Evolutionary conservation across 2,797 vertebrate genomes (phyloP).

Genomic region (Thaleichthys pacificus): DNA sequence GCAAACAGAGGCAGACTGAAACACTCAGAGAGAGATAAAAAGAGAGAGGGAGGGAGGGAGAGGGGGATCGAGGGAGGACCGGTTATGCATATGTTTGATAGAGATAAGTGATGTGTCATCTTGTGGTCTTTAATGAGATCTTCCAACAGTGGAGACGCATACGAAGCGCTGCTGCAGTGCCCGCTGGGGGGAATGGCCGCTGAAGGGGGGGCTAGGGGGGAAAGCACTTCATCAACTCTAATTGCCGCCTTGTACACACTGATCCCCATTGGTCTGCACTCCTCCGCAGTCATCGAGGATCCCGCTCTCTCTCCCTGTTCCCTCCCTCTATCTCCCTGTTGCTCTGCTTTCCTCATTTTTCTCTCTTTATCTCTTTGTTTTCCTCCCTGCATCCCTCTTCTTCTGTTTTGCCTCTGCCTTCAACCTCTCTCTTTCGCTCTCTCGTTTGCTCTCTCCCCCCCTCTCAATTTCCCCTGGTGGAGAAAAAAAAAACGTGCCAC

Average conservation of each 20-base stretch:
- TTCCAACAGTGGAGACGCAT: slow-evolving; percentile 65
- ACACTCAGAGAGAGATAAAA: slow-evolving; percentile 12
- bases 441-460: background rate
- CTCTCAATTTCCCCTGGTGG: slow-evolving; percentile 38
- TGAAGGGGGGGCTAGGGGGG: slow-evolving; percentile 53
- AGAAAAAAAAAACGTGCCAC: slow-evolving; percentile 40
- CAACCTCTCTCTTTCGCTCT: background rate
- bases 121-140: slow-evolving; percentile 81
- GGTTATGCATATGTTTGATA: slow-evolving; percentile 83
- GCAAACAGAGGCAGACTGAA: background rate
- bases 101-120: slow-evolving; percentile 84
- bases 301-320: slow-evolving; percentile 26
- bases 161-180: slow-evolving; percentile 53
- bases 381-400: slow-evolving; percentile 11
- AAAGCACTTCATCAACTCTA: slow-evolving; percentile 77
- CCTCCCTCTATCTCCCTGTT: slow-evolving; percentile 2
- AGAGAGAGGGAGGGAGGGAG: slow-evolving; percentile 10
- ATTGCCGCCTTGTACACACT: slow-evolving; percentile 74
- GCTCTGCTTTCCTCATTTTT: slow-evolving; percentile 4
- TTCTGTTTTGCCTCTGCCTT: background rate
- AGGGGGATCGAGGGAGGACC: slow-evolving; percentile 45
- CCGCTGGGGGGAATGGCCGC: slow-evolving; percentile 68
- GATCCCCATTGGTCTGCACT: slow-evolving; percentile 62
- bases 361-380: background rate
- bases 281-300: slow-evolving; percentile 53